A percentile compares a stretch with the other conserved stretches of the same genome.
These are phyloP conservation scores for Temnothorax rugatulus DNA, from an alignment of 2,888 invertebrate species.

Conservation along the genomic window DNA sequence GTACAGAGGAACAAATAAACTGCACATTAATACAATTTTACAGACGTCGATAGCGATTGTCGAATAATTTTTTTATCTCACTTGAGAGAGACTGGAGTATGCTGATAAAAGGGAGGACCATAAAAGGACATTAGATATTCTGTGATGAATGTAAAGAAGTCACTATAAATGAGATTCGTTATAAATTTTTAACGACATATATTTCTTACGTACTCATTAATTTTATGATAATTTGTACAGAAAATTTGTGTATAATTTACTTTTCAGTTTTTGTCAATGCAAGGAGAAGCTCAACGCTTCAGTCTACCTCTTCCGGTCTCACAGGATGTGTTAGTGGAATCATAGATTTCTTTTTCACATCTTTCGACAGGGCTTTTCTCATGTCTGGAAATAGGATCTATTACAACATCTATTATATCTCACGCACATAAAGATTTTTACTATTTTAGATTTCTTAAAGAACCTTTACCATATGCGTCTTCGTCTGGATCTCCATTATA, in stretches of 20 bases:
- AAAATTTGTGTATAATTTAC: background rate
- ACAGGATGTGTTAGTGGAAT: slow-evolving; percentile 98
- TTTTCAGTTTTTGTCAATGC: background rate
- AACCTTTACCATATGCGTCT: slow-evolving; percentile 96
- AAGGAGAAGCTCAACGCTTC: slow-evolving; percentile 80
- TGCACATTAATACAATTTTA: slow-evolving; percentile 73
- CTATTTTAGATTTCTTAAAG: background rate
- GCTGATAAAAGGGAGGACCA: background rate
- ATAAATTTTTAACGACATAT: background rate
- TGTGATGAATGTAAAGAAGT: background rate
- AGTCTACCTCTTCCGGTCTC: slow-evolving; percentile 96
- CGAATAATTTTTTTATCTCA: background rate
- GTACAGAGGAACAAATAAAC: slow-evolving; percentile 82
- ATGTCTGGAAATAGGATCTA: slow-evolving; percentile 92
- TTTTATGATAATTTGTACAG: slow-evolving; percentile 15
- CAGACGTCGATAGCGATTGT: background rate
- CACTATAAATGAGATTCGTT: background rate
- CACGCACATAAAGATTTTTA: background rate
- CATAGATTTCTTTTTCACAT: slow-evolving; percentile 96
- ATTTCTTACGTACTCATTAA: background rate
- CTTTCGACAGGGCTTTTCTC: slow-evolving; percentile 98
- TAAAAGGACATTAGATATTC: background rate
- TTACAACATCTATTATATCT: background rate
- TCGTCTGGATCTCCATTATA: slow-evolving; percentile 99
- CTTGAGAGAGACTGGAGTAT: background rate